Evolutionary conservation across 2,888 invertebrate genomes (phyloP), one percentile per base, ranked within the genome.

Genomic region (Stegophylla sp.): DNA sequence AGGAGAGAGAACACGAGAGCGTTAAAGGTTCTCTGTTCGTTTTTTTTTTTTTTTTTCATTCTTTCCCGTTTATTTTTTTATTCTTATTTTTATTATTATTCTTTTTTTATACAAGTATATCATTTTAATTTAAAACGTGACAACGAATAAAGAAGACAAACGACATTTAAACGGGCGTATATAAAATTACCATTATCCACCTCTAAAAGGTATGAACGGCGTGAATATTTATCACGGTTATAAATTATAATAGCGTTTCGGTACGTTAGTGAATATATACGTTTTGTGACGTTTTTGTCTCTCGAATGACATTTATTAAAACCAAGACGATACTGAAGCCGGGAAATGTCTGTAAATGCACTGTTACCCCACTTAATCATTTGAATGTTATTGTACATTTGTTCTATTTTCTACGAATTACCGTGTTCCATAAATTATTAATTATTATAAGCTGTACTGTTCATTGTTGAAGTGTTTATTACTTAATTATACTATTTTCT

Each of bases 41-140:
- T 13, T 61, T 74, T 28, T 71, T 17, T n/a, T 63, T 34, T n/a
- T 41, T 56, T n/a, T n/a, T n/a, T n/a, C n/a, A n/a, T n/a, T n/a
- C n/a, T n/a, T n/a, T n/a, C n/a, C n/a, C n/a, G n/a, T n/a, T n/a
- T n/a, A n/a, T n/a, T n/a, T n/a, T n/a, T n/a, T n/a, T n/a, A n/a
- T n/a, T n/a, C n/a, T n/a, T n/a, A n/a, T n/a, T n/a, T n/a, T n/a
- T n/a, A n/a, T n/a, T n/a, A n/a, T n/a, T n/a, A n/a, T n/a, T n/a
- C n/a, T n/a, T 56, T 66, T 48, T 34, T 71, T 41, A 23, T 71
- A 15, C 7, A 34, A 5, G 7, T 34, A 34, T 34, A 34, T 41
- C 41, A 34, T 66, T 76, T 76, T 51, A 66, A 66, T 66, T 66
- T 53, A 64, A 41, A 64, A 53, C 64, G 51, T 43, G n/a, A 41